These are phyloP conservation scores for Bellardia bayeri DNA, from an alignment of 2,888 invertebrate genomes.

Conservation along the genomic window DNA sequence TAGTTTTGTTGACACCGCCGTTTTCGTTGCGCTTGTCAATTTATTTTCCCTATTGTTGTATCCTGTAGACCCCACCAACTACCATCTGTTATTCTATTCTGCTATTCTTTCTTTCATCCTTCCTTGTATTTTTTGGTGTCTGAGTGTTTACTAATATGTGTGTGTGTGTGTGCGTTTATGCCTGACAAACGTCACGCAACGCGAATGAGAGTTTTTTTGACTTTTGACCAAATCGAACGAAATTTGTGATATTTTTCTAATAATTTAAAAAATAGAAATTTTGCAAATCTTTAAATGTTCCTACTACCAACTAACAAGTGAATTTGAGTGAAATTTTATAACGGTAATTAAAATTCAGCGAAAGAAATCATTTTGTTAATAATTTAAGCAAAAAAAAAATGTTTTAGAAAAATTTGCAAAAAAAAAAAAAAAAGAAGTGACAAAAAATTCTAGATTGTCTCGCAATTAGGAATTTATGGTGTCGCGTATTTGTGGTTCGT, in stretches of 20 bases:
- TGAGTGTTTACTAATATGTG: slow-evolving; percentile 38
- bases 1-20: slow-evolving; percentile 73
- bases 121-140: slow-evolving; percentile 69
- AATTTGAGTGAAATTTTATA: slow-evolving; percentile 65
- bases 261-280: slow-evolving; percentile 72
- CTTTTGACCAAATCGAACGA: slow-evolving; percentile 77
- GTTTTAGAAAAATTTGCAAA: slow-evolving; percentile 61
- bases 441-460: slow-evolving; percentile 71
- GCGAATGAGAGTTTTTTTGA: slow-evolving; percentile 80
- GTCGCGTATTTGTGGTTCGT: slow-evolving; percentile 75
- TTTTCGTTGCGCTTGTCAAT: slow-evolving; percentile 74
- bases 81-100: slow-evolving; percentile 44
- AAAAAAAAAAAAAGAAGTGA: slow-evolving; percentile 55
- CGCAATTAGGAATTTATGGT: slow-evolving; percentile 74
- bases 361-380: neutral
- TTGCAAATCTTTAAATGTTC: slow-evolving; percentile 74
- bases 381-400: slow-evolving; percentile 47
- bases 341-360: slow-evolving; percentile 29
- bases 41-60: slow-evolving; percentile 53
- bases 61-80: slow-evolving; percentile 24
- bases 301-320: slow-evolving; percentile 68
- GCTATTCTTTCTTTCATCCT: slow-evolving; percentile 48
- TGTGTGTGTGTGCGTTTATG: slow-evolving; percentile 42
- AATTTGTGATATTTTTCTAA: slow-evolving; percentile 77
- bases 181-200: slow-evolving; percentile 81